Percentiles rank a stretch among this genome's conserved stretches.
Conservation (phyloP, 2,797 vertebrate species). For the Hydrolagus colliei region DNA sequence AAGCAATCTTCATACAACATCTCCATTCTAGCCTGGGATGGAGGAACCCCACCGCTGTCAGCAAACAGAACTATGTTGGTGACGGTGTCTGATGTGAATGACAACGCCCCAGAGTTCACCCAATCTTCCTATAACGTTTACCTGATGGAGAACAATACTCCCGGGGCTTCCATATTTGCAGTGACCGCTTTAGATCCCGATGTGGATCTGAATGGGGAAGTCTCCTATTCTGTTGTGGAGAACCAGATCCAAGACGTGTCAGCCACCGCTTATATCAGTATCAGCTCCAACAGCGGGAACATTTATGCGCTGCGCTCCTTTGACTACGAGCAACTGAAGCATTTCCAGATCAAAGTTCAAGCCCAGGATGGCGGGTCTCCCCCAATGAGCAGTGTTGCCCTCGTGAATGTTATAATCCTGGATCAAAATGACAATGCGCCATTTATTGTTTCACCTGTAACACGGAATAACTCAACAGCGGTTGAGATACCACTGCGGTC, state of each 20-base stretch:
- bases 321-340: conserved; percentile 59
- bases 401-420: conserved; percentile 56
- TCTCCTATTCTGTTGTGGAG: conserved; percentile 50
- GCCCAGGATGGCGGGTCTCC: conserved; percentile 54
- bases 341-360: conserved; percentile 51
- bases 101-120: conserved; percentile 50
- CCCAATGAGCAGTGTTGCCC: conserved; percentile 51
- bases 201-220: conserved; percentile 42
- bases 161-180: conserved; percentile 44
- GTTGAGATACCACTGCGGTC: conserved; percentile 49
- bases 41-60: conserved; percentile 43
- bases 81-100: conserved; percentile 53
- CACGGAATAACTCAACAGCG: conserved; percentile 49
- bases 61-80: conserved; percentile 46
- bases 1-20: conserved; percentile 48
- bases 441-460: conserved; percentile 53
- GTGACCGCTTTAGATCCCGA: conserved; percentile 52
- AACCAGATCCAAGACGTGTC: conserved; percentile 35
- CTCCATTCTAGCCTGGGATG: conserved; percentile 49
- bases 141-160: conserved; percentile 52
- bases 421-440: conserved; percentile 58
- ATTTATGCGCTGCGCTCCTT: conserved; percentile 55
- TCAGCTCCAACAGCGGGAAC: conserved; percentile 51
- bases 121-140: conserved; percentile 47
- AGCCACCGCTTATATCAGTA: conserved; percentile 45